Evolutionary conservation across 2,888 invertebrate species (phyloP), one percentile per base, ranked within the genome.

Genomic region (Dioctria linearis): DNA sequence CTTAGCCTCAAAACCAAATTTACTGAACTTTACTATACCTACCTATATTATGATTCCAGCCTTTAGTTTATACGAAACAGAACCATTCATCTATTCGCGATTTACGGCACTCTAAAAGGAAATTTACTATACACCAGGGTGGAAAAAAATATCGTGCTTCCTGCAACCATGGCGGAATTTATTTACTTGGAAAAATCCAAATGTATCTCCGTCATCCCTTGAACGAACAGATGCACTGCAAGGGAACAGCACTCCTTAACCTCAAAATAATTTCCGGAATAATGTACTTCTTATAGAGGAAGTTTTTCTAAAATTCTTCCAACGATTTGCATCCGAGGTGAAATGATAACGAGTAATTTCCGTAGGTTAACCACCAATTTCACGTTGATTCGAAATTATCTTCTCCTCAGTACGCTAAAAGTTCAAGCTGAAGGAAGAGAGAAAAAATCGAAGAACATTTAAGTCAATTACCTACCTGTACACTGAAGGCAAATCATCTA

Each of bases 331-430:
- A 25, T 25, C 25, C 25, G 54, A n/a, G n/a, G 54, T 5, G 9
- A 66, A 67, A 46, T 25, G 46, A 67, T 13, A 67, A 67, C 13
- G 9, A 67, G 49, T 51, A 39, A 69, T 54, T 54, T 37, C 51
- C 54, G 13, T 39, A 43, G 69, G 69, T 54, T 39, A 51, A 69
- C 51, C 69, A 54, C 39, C 49, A 37, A 69, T 49, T 49, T 69
- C 51, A 69, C 69, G 9, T 69, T 69, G 69, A 11, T 49, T n/a
- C 39, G 8, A 39, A 54, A 69, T 69, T 69, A 51, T 37, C 51
- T 9, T 13, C 3, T 8, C 37, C 39, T 69, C 39, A 54, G 37
- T 46, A 49, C 49, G 39, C 51, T 39, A 25, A 69, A 69, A 69
- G 3, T 39, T 4, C 69, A 69, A 69, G 25, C 25, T 25, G 2